Base-by-base conservation (phyloP, 2,797 vertebrate species). In the Gallinago solitaria region DNA sequence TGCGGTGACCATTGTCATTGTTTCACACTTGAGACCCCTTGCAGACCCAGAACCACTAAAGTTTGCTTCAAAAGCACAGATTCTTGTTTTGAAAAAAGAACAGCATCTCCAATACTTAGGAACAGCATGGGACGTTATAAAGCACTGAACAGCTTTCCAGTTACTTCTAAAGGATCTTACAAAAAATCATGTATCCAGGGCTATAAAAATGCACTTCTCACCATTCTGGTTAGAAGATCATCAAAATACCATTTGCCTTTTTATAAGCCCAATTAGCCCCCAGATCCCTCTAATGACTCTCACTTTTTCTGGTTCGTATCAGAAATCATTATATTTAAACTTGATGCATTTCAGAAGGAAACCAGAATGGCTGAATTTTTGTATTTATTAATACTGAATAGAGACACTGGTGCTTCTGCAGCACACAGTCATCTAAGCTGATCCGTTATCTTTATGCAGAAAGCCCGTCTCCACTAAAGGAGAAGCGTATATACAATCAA, bases 201-300 rank as follows among this genome's bases (percentile, higher is more conserved):
- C 28, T 69, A 54, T 61, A 70, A 93, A 96, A 94, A 92, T 9
- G 25, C 60, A 57, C 68, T 91, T 83, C 56, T 67, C 30, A 5
- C 54, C 70, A n/a, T 27, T 83, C 69, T 39, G n/a, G 76, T 75
- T 81, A 47, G 65, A 78, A 43, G 53, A 90, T 69, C 76, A 95
- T 86, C 85, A 95, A 89, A 95, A 93, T 2, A 89, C 16, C 67
- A 84, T 89, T 94, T 94, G 80, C 67, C 47, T 84, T 91, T 95
- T 90, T 71, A 77, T 73, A 95, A 94, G 89, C n/a, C 57, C 37
- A 93, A 45, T 93, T 93, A 93, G 84, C 41, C 69, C 51, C 30
- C 68, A 80, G 79, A 94, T 93, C 41, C 37, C 53, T 65, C 54
- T 81, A 82, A 71, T 6, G 47, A 78, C 48, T 87, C 53, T n/a